These are phyloP conservation scores for Apamea sordens DNA, from an alignment of 2,888 invertebrate genomes.

Conservation along the genomic window DNA sequence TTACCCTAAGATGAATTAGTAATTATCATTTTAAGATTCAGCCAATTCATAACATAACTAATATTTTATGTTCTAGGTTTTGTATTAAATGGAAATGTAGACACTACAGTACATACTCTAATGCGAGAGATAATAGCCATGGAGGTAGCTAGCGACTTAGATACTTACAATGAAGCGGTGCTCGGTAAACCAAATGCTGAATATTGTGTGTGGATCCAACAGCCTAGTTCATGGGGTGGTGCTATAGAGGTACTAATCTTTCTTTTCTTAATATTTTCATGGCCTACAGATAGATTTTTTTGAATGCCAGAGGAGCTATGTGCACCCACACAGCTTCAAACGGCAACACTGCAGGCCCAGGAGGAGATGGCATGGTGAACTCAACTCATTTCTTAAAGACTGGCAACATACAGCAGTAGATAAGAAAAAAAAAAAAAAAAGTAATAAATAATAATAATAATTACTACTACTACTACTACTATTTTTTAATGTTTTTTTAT, in stretches of 20 bases:
- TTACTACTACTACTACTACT: no score
- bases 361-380: background rate
- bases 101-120: slow-evolving; percentile 92
- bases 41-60: background rate
- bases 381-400: background rate
- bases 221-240: slow-evolving; percentile 98
- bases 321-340: background rate
- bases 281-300: background rate
- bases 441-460: no score
- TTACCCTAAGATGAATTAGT: no score
- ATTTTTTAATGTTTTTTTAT: no score
- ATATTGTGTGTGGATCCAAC: slow-evolving; percentile 97
- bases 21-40: background rate
- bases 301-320: background rate
- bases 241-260: slow-evolving; percentile 94
- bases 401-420: background rate
- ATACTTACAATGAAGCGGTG: slow-evolving; percentile 95
- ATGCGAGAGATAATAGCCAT: slow-evolving; percentile 97
- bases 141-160: slow-evolving; percentile 94
- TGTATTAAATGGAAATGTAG: slow-evolving; percentile 94
- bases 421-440: no score
- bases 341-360: background rate
- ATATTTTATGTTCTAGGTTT: slow-evolving; percentile 86
- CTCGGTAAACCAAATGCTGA: slow-evolving; percentile 95
- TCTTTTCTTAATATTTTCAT: background rate